Evolutionary conservation across 2,797 vertebrate genomes (phyloP).

Genomic region (Notamacropus eugenii): DNA sequence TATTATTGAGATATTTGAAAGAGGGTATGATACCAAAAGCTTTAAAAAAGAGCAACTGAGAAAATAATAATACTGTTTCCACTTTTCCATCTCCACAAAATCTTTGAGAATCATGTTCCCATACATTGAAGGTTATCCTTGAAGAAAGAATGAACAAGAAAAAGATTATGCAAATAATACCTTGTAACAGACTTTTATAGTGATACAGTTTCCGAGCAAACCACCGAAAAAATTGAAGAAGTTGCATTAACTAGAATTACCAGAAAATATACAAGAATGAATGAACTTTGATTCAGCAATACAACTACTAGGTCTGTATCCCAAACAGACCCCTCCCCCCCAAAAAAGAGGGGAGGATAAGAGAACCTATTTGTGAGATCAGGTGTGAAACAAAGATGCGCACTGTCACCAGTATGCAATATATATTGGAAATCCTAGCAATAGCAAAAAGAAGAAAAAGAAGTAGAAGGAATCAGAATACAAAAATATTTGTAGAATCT

Average conservation of each 20-base stretch:
- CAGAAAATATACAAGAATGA: background rate
- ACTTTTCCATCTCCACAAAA: background rate
- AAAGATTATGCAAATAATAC: background rate
- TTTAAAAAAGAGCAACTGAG: background rate
- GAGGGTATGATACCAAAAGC: background rate
- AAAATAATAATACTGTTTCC: background rate
- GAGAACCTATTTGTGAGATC: background rate
- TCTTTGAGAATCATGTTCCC: background rate
- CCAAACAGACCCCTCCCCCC: background rate
- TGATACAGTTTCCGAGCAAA: background rate
- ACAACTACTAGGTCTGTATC: background rate
- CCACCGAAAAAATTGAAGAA: background rate
- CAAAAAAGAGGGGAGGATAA: background rate
- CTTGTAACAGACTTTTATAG: background rate
- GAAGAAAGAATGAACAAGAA: background rate
- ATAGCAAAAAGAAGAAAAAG: background rate
- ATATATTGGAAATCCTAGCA: background rate
- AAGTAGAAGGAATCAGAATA: background rate
- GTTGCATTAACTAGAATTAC: background rate
- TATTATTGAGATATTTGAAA: background rate
- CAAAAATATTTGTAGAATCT: background rate
- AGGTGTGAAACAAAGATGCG: background rate
- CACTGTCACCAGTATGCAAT: background rate
- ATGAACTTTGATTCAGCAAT: background rate
- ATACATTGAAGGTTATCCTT: background rate